Base-by-base conservation (phyloP, 2,888 invertebrate species). In the Trissolcus japonicus region DNA sequence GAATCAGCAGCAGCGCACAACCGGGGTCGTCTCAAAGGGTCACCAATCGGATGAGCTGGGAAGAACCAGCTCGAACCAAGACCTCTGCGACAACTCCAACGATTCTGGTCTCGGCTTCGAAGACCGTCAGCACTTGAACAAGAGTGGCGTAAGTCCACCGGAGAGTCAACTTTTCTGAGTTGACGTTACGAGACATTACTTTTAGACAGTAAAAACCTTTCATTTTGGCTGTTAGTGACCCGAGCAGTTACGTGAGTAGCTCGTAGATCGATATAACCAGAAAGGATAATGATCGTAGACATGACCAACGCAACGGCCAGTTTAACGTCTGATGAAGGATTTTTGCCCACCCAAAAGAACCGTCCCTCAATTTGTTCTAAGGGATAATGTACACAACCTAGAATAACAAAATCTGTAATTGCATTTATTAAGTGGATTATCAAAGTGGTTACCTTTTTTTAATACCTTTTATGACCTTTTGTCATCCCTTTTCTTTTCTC, bases 81-180 rank as follows among this genome's bases (percentile, higher is more conserved):
- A 91, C 86, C 92, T 93, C 77, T 95, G 95, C 88, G 96, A 96
- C 88, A 96, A 95, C 90, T 96, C 96, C 79, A 96, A 95, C 90
- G 96, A 96, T 90, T 96, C 96, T 81, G 96, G 96, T 35, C 92
- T 96, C 82, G 96, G 96, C 72, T 94, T 94, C 80, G 96, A 96
- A 88, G 94, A 94, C 83, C 93, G 93, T 83, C 91, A 92, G 81
- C 92, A 93, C 83, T 89, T 91, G 71, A 90, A 92, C 80, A 84
- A 80, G 79, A 79, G 53, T 76, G 69, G 69, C 41, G 80, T 80
- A 71, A 76, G 78, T 80, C 57, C 13, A 14, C 13, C 14, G 4
- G 29, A 54, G 4, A 54, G 7, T n/a, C 17, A 13, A 9, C 6
- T 17, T 51, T 51, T 1, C 17, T 51, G n/a, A 51, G 46, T 46